Base-by-base conservation (phyloP, 2,888 invertebrate species). In the Eilema depressum region DNA sequence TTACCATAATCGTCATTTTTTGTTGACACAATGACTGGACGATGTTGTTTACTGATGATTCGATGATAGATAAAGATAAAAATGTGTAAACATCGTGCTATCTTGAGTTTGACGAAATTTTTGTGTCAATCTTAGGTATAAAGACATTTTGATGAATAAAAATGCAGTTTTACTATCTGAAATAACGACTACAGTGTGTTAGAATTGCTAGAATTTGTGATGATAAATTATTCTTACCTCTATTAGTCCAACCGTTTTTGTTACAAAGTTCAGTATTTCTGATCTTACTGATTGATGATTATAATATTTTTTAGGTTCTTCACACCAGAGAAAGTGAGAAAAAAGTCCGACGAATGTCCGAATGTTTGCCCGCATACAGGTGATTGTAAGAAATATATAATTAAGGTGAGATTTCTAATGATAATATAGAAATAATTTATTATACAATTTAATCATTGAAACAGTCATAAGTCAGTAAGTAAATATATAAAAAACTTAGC, bases 301-400 rank as follows among this genome's bases (percentile, higher is more conserved):
- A 28, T 26, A 23, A 47, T 60, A 63, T 70, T 71, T 37, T 41
- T 61, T 77, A 95, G 95, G 95, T 83, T 95, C 23, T 95, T 90
- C 70, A 94, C 92, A 47, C 92, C 95, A 59, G 95, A 95, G 71
- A 95, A 92, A 83, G 95, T 95, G 0, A 88, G 88, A 77, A 82
- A 83, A 77, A 92, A 91, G 86, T 72, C 85, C 8, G 89, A 91
- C 2, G 84, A 84, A 0, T 81, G 80, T 0, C 73, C 85, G 23
- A 88, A 85, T 23, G 87, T 90, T 0, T 95, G 95, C 76, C 95
- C 95, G 2, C 95, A 95, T 61, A 83, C 88, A 11, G 95, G 92
- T 0, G 68, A 83, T 0, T 95, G 95, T 74, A 71, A 79, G 41
- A 90, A 88, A 80, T 85, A 92, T 72, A 84, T 95, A 61, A 76